These are phyloP conservation scores for Operophtera brumata DNA, from an alignment of 2,888 invertebrate genomes.

Conservation along the genomic window DNA sequence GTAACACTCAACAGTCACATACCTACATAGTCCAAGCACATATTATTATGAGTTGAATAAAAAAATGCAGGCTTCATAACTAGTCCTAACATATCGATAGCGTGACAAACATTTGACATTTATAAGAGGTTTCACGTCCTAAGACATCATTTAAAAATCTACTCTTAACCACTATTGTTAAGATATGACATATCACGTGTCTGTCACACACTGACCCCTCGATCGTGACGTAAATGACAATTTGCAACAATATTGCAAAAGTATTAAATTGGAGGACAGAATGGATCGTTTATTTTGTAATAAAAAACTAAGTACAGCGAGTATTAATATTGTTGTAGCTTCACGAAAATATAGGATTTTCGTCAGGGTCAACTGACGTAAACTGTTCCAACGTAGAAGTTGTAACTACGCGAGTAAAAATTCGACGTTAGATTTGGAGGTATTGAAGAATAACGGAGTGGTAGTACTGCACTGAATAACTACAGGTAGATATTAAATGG, in stretches of 20 bases:
- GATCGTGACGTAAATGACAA: conserved; percentile 36
- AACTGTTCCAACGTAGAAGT: too few relatives aligned
- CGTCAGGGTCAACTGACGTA: neutral
- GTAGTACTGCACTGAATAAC: too few relatives aligned
- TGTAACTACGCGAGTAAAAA: too few relatives aligned
- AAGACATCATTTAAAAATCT: neutral
- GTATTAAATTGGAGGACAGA: conserved; percentile 29
- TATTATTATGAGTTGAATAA: too few relatives aligned
- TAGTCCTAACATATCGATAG: neutral
- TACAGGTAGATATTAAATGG: too few relatives aligned
- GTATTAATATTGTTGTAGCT: neutral
- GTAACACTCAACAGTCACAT: too few relatives aligned
- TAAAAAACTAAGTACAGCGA: conserved; percentile 22
- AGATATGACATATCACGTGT: conserved; percentile 39
- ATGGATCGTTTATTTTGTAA: conserved; percentile 34
- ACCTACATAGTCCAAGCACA: too few relatives aligned
- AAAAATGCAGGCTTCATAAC: too few relatives aligned
- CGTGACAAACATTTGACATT: conserved; percentile 8
- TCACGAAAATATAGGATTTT: neutral
- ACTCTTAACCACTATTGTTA: conserved; percentile 12
- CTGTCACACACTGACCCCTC: conserved; percentile 30
- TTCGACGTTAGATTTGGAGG: too few relatives aligned
- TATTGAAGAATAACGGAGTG: too few relatives aligned
- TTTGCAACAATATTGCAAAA: conserved; percentile 37
- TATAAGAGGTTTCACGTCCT: conserved; percentile 10